Base-by-base conservation (phyloP, 2,113 vertebrate species). In the Fukomys damarensis region DNA sequence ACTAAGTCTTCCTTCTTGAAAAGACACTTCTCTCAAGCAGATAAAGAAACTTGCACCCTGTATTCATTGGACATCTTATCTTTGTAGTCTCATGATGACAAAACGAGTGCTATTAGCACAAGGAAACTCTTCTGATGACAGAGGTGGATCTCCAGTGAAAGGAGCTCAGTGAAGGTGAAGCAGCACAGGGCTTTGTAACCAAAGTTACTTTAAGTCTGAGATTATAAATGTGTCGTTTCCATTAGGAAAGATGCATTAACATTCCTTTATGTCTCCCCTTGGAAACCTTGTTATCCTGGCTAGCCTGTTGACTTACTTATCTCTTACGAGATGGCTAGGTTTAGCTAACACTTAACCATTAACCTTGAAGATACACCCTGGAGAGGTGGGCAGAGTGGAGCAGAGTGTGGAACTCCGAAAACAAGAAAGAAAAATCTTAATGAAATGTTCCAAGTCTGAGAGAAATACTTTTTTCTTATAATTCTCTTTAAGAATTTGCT, bases 311-410 rank as follows among this genome's bases (percentile, higher is more conserved):
- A 95, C 86, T 93, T 95, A 97, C 96, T 97, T 74, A 70, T 93
- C 95, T 98, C 94, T 92, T 79, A 93, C 94, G 93, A 94, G 82
- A 97, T 96, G 88, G 92, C 95, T 97, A 95, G 89, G 89, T 89
- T 98, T 98, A 97, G 97, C 98, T 97, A 97, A 92, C 96, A 9
- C 92, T 98, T 98, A 97, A 97, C 97, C 91, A 98, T 97, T 96
- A 95, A 98, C 93, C 35, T 96, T 98, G 92, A 97, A 97, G 89
- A 76, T 94, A 79, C 58, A 1, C 89, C 63, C 66, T 95, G 70
- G 61, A 54, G 72, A 17, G 35, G 19, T 56, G 19, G 14, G 20
- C 22, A 52, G 17, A 41, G 13, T n/a, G 52, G 1, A 41, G 58
- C 26, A 4, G 13, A 54, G 28, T 32, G n/a, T 30, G 41, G 26